A percentile compares a stretch with the other conserved stretches of the same genome.
Evolutionary conservation across 2,113 vertebrate species (phyloP).

Genomic region (Rhadina sibilatrix): DNA sequence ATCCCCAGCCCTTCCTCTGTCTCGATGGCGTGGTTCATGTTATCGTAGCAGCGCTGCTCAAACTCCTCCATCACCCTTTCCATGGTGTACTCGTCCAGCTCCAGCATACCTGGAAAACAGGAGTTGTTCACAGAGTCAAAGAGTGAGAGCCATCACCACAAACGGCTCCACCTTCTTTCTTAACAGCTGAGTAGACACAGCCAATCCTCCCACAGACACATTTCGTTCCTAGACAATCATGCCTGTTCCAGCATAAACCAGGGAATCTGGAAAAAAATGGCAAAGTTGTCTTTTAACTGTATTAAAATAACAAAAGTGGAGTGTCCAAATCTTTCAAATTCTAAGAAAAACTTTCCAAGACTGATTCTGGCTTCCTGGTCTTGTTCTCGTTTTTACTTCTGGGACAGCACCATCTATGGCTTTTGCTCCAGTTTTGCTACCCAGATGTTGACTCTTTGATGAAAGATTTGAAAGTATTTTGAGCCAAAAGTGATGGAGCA

Average conservation of each 20-base stretch:
- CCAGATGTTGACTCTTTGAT: background rate
- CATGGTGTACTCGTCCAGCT: conserved; percentile 89
- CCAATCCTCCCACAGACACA: rapidly evolving
- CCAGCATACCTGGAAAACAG: conserved; percentile 74
- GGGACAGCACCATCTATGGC: background rate
- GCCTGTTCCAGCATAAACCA: background rate
- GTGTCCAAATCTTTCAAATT: background rate
- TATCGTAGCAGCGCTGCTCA: conserved; percentile 89
- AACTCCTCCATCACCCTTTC: conserved; percentile 92
- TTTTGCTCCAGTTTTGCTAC: background rate
- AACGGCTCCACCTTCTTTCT: background rate
- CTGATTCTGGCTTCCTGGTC: background rate
- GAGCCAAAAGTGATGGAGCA: background rate
- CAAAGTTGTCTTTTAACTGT: background rate
- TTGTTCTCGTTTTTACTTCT: background rate
- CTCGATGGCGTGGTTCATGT: conserved; percentile 92
- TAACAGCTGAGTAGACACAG: background rate
- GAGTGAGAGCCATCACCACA: background rate
- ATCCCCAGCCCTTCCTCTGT: conserved; percentile 96
- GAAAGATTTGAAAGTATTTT: background rate
- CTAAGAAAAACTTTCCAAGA: background rate
- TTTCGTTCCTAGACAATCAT: background rate
- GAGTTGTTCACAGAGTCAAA: background rate
- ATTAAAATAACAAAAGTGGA: background rate
- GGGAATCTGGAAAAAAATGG: background rate